These are phyloP conservation scores for Oscheius onirici DNA, from an alignment of 2,888 invertebrate species.

Conservation along the genomic window DNA sequence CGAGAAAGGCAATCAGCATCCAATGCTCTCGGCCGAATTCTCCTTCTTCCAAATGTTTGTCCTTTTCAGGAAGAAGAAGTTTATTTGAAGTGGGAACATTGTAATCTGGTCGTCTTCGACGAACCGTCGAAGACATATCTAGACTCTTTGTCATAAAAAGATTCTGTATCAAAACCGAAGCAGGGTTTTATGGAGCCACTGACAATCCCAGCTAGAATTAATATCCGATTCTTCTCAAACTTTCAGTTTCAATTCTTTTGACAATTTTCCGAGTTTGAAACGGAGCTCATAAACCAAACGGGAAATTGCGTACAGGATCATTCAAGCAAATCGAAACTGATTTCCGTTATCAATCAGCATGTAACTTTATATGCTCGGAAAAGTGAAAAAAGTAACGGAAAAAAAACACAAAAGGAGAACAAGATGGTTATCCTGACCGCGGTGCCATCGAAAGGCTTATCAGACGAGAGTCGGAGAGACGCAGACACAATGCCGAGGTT, in stretches of 20 bases:
- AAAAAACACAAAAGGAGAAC: not conserved
- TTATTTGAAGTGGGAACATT: not conserved
- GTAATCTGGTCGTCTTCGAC: slow-evolving; percentile 9
- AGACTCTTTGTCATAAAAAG: not conserved
- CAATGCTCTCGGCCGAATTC: slow-evolving; percentile 37
- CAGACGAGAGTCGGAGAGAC: slow-evolving; percentile 10
- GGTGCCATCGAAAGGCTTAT: slow-evolving; percentile 14
- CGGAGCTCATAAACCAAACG: not conserved
- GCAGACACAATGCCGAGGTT: not conserved
- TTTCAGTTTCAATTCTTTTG: too few species aligned
- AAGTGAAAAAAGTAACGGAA: too few species aligned
- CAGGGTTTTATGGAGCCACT: too few species aligned
- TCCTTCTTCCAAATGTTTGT: not conserved
- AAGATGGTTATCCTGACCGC: not conserved
- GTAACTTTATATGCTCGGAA: too few species aligned
- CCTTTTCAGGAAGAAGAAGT: slow-evolving; percentile 14
- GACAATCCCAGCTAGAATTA: too few species aligned
- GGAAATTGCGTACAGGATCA: not conserved
- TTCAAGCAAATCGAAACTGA: not conserved
- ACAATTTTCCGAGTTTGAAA: not conserved
- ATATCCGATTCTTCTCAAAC: too few species aligned
- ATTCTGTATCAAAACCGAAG: too few species aligned
- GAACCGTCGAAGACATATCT: slow-evolving; percentile 15
- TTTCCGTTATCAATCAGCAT: too few species aligned
- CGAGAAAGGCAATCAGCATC: slow-evolving; percentile 38